phyloP scores from a whole-genome alignment of 2,888 invertebrate genomes.

The Agelastica alni region DNA sequence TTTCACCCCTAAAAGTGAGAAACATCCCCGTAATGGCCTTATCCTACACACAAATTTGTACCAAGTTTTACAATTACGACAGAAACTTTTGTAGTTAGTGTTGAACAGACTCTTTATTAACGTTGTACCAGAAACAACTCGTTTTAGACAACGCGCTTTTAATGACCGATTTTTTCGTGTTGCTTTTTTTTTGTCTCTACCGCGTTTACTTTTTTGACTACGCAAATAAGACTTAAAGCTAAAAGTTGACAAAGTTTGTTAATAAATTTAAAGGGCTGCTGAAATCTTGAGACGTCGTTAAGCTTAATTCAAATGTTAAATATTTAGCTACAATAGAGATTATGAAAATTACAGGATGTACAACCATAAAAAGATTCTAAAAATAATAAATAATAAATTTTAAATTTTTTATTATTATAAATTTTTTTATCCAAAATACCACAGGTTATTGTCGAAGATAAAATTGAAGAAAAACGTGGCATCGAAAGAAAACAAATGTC shows the following conservation, averaged over 20 bases:
- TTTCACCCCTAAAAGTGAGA: slow-evolving; percentile 49
- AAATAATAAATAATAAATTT: too few species aligned
- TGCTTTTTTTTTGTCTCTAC: slow-evolving; percentile 8
- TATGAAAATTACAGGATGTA: slow-evolving; percentile 2
- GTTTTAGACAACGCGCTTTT: slow-evolving; percentile 42
- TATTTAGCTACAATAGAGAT: slow-evolving; percentile 1
- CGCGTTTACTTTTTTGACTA: slow-evolving; percentile 25
- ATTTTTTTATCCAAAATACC: too few species aligned
- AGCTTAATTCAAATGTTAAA: slow-evolving; percentile 4
- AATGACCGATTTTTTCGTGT: slow-evolving; percentile 36
- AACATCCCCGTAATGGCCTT: slow-evolving; percentile 50
- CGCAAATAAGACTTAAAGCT: slow-evolving; percentile 29
- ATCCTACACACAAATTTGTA: slow-evolving; percentile 51
- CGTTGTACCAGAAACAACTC: slow-evolving; percentile 40
- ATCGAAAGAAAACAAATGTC: too few species aligned
- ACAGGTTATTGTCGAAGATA: too few species aligned
- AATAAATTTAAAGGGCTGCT: slow-evolving; percentile 19
- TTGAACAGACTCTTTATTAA: slow-evolving; percentile 49
- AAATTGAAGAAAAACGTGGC: too few species aligned
- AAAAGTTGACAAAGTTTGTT: slow-evolving; percentile 23
- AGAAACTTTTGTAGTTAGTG: slow-evolving; percentile 53
- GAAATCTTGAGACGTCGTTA: slow-evolving; percentile 11
- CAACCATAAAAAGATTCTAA: too few species aligned
- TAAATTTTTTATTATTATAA: too few species aligned
- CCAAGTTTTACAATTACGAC: slow-evolving; percentile 55